A percentile compares a stretch with the other conserved stretches of the same genome.
These are phyloP conservation scores for Leuciscus waleckii DNA, from an alignment of 2,797 vertebrate genomes.

Conservation along the genomic window DNA sequence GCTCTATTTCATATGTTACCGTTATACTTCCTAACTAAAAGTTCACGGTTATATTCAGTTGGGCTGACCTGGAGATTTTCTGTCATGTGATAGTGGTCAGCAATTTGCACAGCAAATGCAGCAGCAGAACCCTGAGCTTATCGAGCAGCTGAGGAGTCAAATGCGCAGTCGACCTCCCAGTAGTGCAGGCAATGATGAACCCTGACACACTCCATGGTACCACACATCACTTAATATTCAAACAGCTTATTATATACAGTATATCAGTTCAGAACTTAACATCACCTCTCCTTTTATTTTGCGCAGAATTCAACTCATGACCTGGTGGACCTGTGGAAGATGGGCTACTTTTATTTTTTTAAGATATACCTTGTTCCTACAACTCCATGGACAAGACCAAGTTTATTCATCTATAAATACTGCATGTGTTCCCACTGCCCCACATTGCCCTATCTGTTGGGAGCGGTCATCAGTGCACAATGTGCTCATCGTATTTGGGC, in stretches of 20 bases:
- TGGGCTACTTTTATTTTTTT: conserved; percentile 58
- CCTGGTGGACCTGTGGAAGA: conserved; percentile 55
- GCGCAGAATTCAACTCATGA: conserved; percentile 39
- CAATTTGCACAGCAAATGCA: conserved; percentile 99
- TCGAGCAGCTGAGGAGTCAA: conserved; percentile 94
- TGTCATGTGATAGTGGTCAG: conserved; percentile 82
- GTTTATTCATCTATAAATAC: conserved; percentile 63
- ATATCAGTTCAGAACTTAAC: background rate
- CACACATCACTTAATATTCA: background rate
- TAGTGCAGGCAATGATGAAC: conserved; percentile 91
- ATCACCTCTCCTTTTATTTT: conserved; percentile 18
- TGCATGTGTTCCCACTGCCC: conserved; percentile 68
- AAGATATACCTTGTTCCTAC: conserved; percentile 63
- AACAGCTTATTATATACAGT: background rate
- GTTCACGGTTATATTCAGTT: background rate
- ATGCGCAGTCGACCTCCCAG: conserved; percentile 90
- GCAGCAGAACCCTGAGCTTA: conserved; percentile 95
- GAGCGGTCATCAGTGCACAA: conserved; percentile 62
- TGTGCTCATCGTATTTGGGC: conserved; percentile 42
- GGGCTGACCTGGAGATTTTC: background rate
- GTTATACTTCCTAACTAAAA: background rate
- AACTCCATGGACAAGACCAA: conserved; percentile 66
- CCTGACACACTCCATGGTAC: conserved; percentile 70
- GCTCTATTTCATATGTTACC: background rate
- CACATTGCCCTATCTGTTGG: conserved; percentile 51